Evolutionary conservation across 2,888 invertebrate species (phyloP).

Genomic region (Tiphia femorata): DNA sequence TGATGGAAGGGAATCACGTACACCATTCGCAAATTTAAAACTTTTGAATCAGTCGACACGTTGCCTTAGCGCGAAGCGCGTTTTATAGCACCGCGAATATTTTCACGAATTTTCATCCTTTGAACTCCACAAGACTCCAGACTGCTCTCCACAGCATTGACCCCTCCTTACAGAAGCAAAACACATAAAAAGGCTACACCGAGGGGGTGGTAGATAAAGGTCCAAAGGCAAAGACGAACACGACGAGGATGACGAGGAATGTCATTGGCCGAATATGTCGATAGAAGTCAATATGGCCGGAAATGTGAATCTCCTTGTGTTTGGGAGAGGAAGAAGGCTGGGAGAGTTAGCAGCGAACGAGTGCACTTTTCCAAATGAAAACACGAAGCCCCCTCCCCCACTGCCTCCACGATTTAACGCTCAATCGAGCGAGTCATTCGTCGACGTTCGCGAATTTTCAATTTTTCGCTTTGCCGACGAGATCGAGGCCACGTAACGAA

Average conservation of each 20-base stretch:
- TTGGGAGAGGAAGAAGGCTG: neutral
- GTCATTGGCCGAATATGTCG: too few relatives aligned
- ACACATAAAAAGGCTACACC: too few relatives aligned
- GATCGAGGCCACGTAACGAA: slow-evolving; percentile 39
- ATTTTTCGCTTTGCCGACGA: slow-evolving; percentile 16
- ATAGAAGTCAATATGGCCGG: slow-evolving; percentile 28
- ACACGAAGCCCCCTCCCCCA: slow-evolving; percentile 41
- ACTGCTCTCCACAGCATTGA: too few relatives aligned
- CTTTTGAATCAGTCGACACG: too few relatives aligned
- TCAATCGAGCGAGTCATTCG: slow-evolving; percentile 37
- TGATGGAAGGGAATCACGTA: too few relatives aligned
- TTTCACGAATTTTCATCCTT: too few relatives aligned
- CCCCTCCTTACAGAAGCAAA: too few relatives aligned
- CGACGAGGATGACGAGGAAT: neutral
- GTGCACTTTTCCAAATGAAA: slow-evolving; percentile 56
- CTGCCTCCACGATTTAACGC: slow-evolving; percentile 36
- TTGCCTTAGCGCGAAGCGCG: too few relatives aligned
- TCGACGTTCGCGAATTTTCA: neutral
- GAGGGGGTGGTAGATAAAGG: too few relatives aligned
- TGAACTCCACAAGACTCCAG: too few relatives aligned
- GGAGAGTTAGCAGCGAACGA: slow-evolving; percentile 13
- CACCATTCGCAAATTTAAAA: too few relatives aligned
- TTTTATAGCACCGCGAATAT: too few relatives aligned
- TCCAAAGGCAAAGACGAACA: neutral
- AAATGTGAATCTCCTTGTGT: slow-evolving; percentile 16